These are phyloP conservation scores for Creontiades dilutus DNA, from an alignment of 2,888 invertebrate genomes.

Conservation along the genomic window DNA sequence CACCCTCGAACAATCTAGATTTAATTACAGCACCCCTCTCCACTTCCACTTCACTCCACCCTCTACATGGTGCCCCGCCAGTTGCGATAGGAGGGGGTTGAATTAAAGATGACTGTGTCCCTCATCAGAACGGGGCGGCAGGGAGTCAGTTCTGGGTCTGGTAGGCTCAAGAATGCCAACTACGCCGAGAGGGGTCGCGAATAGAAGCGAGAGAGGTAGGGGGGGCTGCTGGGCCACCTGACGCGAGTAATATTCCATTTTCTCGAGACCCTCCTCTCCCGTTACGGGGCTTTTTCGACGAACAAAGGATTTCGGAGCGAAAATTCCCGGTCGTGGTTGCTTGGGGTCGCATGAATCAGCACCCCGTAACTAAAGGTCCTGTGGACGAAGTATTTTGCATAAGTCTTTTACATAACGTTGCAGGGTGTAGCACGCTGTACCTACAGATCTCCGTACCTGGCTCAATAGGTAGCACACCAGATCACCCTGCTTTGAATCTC, in stretches of 20 bases:
- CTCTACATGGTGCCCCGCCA: neutral
- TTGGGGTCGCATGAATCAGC: neutral
- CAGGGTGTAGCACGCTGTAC: no score
- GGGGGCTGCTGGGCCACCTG: neutral
- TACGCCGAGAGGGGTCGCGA: neutral
- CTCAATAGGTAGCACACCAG: no score
- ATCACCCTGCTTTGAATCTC: no score
- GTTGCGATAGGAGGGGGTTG: neutral
- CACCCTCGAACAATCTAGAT: slow-evolving; percentile 27
- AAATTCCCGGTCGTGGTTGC: neutral
- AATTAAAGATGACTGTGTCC: slow-evolving; percentile 22
- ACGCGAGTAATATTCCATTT: neutral
- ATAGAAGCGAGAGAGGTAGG: neutral
- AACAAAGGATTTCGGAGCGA: neutral
- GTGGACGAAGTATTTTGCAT: no score
- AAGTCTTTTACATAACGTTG: no score
- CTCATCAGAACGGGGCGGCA: neutral
- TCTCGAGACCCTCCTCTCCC: neutral
- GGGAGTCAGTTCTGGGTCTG: neutral
- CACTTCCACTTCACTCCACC: neutral
- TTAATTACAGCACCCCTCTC: neutral
- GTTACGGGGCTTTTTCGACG: neutral
- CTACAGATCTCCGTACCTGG: no score
- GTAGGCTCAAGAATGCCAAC: neutral
- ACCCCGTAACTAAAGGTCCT: neutral